Evolutionary conservation across 2,888 invertebrate genomes (phyloP), one percentile per base, ranked within the genome.

Genomic region (Aspidiotus rigidus): DNA sequence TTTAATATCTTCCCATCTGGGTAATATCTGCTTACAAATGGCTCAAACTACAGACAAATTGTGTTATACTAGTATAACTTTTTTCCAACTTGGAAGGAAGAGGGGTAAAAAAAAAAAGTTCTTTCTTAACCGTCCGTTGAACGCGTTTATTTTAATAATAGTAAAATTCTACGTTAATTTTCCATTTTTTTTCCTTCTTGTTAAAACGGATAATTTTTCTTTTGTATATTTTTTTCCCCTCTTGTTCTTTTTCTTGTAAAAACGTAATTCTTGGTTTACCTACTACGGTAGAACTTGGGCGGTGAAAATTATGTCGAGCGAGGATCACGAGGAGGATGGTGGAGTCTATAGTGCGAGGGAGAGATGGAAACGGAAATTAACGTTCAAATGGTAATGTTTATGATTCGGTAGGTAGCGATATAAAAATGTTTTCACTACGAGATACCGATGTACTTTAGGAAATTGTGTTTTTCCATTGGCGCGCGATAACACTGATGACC

Each of bases 21-120:
- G 67, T 67, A 67, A 67, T 62, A 69, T 69, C 63, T 69, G 62
- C 69, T 63, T 69, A 62, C 69, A 69, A 69, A 69, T 69, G 69
- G 69, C 63, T 69, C 69, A 69, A 69, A 69, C 69, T 69, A 57
- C 62, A 62, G 67, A 67, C 67, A 67, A 67, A 67, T 67, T 67
- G 60, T 67, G 60, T 67, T 67, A 67, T 53, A 67, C 67, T 67
- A 41, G 10, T 28, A 28, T 55, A 64, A 64, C 64, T 64, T 64
- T 64, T 54, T 28, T 28, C 28, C 28, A 28, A 28, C 28, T 28
- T 28, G 28, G 28, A 28, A 28, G 28, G 5, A 28, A n/a, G n/a
- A n/a, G n/a, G n/a, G n/a, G n/a, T n/a, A n/a, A 28, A 28, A 64
- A 64, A 64, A 64, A 53, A 55, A 59, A 59, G 39, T 13, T 39